These are phyloP conservation scores for Loriculus beryllinus DNA, from an alignment of 2,797 vertebrate species.

Conservation along the genomic window DNA sequence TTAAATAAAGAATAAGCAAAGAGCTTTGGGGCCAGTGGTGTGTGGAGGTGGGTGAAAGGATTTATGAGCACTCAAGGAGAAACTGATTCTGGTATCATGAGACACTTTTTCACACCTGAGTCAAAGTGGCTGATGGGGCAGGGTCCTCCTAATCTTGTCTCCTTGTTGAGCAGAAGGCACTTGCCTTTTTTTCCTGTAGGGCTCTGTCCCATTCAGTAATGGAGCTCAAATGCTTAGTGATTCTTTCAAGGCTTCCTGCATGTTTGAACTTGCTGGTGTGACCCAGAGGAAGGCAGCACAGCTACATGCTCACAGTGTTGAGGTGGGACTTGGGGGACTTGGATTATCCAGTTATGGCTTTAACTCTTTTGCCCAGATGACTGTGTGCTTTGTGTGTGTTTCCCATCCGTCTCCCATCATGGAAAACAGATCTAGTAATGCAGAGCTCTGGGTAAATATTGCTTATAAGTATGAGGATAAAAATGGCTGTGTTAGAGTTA, in stretches of 20 bases:
- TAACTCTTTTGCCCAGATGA: neutral
- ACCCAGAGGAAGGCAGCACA: neutral
- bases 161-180: neutral
- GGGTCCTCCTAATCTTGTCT: neutral
- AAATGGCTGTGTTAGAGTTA: neutral
- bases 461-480: neutral
- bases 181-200: neutral
- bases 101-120: neutral
- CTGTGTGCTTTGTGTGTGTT: neutral
- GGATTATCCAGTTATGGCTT: neutral
- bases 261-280: neutral
- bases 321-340: neutral
- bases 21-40: neutral
- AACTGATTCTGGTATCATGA: neutral
- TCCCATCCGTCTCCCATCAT: neutral
- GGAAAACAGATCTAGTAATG: neutral
- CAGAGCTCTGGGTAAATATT: neutral
- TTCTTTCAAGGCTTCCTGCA: neutral
- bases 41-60: neutral
- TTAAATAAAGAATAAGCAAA: neutral
- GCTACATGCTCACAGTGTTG: neutral
- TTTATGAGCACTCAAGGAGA: neutral
- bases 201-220: fast-evolving
- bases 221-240: neutral
- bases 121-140: neutral